These are phyloP conservation scores for Platyscapa corneri DNA, from an alignment of 1,140 invertebrate genomes.

Conservation along the genomic window DNA sequence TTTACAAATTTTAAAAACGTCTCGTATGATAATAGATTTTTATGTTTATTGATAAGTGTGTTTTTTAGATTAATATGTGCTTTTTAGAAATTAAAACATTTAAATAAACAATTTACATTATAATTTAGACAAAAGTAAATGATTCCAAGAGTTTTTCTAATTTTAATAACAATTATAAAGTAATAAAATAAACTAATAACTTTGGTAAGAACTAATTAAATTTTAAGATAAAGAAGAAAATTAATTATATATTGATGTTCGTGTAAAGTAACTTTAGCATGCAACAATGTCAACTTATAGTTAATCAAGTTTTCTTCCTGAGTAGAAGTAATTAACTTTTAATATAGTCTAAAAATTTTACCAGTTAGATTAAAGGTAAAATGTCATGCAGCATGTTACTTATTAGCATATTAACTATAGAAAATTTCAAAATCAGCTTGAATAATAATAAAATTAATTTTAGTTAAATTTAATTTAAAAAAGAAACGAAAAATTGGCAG, in stretches of 20 bases:
- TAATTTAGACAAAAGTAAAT: too few relatives aligned
- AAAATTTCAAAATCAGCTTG: background rate
- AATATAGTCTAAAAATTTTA: slow-evolving; percentile 11
- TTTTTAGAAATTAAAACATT: too few relatives aligned
- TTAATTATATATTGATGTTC: background rate
- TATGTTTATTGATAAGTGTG: too few relatives aligned
- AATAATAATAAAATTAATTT: background rate
- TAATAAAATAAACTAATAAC: too few relatives aligned
- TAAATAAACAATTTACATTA: too few relatives aligned
- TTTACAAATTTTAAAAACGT: too few relatives aligned
- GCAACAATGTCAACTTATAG: background rate
- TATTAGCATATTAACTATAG: slow-evolving; percentile 1
- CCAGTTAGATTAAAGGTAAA: background rate
- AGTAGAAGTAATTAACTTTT: background rate
- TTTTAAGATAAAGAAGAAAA: background rate
- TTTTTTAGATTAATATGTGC: too few relatives aligned
- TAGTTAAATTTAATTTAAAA: background rate
- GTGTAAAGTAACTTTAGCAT: background rate
- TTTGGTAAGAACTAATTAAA: too few relatives aligned
- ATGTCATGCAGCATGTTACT: background rate
- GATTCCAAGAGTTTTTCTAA: too few relatives aligned
- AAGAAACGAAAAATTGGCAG: too few relatives aligned
- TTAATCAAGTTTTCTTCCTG: background rate
- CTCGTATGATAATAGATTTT: too few relatives aligned
- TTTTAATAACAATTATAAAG: too few relatives aligned